Conservation (phyloP, 2,797 vertebrate species). For the Pristis pectinata region DNA sequence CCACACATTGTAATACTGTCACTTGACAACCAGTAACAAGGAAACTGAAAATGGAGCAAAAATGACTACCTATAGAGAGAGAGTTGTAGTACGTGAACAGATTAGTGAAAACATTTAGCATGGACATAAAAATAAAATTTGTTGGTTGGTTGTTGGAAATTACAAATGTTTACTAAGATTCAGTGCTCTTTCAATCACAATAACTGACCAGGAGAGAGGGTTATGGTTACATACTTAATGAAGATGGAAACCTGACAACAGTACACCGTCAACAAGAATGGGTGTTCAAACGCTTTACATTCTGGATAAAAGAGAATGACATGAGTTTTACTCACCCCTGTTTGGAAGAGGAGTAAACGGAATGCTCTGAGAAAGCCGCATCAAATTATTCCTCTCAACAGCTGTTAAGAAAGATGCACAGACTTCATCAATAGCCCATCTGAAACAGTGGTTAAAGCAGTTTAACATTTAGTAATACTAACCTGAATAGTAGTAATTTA, state of each 20-base stretch:
- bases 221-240: background rate
- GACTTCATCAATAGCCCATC: background rate
- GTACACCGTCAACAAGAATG: background rate
- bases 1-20: background rate
- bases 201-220: too few relatives aligned
- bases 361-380: conserved; percentile 95
- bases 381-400: conserved; percentile 98
- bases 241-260: background rate
- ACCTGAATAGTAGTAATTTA: conserved; percentile 95
- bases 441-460: background rate
- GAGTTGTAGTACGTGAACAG: background rate
- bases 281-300: background rate
- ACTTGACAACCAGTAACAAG: background rate
- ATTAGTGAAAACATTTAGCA: background rate
- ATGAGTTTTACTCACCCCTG: conserved; percentile 68
- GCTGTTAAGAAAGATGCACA: conserved; percentile 55
- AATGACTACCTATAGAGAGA: background rate
- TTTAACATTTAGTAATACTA: conserved; percentile 46
- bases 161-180: background rate
- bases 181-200: too few relatives aligned
- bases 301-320: background rate
- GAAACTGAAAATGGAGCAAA: background rate
- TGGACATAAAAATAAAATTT: background rate
- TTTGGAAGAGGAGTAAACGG: conserved; percentile 96
- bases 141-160: too few relatives aligned